Evolutionary conservation across 30 jellyfish, hydroid and myxozoan genomes (phyloP).

Genomic region (Haliclystus octoradiatus): DNA sequence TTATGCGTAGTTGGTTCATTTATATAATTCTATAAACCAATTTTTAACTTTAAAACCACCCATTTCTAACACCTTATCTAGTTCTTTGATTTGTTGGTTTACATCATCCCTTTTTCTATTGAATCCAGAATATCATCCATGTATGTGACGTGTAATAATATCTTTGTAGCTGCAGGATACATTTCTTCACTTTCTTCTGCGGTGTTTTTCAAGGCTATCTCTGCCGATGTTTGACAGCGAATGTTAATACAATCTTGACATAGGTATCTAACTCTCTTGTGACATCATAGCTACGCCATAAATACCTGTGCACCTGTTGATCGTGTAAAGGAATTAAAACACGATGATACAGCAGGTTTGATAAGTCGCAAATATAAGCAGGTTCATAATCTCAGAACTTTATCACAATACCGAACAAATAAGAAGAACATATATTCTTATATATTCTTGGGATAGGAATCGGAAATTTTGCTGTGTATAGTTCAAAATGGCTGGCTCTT

Average conservation of each 20-base stretch:
- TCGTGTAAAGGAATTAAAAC: slow-evolving; percentile 16
- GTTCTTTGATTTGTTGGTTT: slow-evolving; percentile 24
- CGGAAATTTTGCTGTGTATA: no score
- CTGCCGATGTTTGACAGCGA: slow-evolving; percentile 48
- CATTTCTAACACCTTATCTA: slow-evolving; percentile 13
- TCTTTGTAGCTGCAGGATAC: slow-evolving; percentile 31
- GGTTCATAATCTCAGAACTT: no score
- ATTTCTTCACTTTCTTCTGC: slow-evolving; percentile 19
- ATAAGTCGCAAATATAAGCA: slow-evolving; percentile 23
- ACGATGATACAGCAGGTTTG: slow-evolving; percentile 36
- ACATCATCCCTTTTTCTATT: slow-evolving; percentile 26
- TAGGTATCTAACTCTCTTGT: slow-evolving; percentile 16
- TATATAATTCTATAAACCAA: slow-evolving; percentile 13
- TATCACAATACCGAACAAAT: no score
- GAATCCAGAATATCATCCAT: slow-evolving; percentile 51
- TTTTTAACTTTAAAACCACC: slow-evolving; percentile 36
- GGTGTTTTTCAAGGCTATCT: slow-evolving; percentile 25
- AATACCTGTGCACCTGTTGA: slow-evolving; percentile 43
- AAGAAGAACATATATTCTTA: no score
- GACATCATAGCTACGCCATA: slow-evolving; percentile 23
- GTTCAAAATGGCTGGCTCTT: not conserved
- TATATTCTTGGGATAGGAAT: no score
- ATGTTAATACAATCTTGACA: slow-evolving; percentile 39
- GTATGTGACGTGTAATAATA: slow-evolving; percentile 4
- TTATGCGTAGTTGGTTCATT: not conserved